These are phyloP conservation scores for Pionites leucogaster DNA, from an alignment of 2,113 vertebrate species.

Conservation along the genomic window DNA sequence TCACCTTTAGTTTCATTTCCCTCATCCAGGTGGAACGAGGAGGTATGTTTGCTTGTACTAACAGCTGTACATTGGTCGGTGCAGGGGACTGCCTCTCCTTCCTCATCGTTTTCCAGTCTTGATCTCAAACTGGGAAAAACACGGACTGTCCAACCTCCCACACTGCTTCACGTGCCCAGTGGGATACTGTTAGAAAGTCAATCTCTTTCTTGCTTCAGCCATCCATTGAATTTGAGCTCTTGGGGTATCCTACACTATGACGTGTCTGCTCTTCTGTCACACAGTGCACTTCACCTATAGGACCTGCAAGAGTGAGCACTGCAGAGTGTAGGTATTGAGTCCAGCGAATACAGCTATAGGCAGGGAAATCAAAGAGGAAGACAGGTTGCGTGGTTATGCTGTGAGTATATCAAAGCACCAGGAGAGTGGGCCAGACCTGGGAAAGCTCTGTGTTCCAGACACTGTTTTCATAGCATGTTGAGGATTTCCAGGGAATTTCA, in stretches of 20 bases:
- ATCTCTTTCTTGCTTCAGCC: not conserved
- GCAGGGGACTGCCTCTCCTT: not conserved
- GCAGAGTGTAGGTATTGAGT: not conserved
- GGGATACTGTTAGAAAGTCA: not conserved
- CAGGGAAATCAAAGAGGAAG: not conserved
- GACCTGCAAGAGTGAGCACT: not conserved
- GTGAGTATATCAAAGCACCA: not conserved
- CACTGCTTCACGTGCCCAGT: not conserved
- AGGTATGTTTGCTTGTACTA: not conserved
- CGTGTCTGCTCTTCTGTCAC: not conserved
- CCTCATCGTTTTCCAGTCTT: not conserved
- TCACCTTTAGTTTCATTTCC: not conserved
- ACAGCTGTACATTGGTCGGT: not conserved
- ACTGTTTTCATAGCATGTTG: not conserved
- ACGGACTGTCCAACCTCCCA: not conserved
- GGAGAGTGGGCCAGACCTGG: not conserved
- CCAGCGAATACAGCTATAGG: not conserved
- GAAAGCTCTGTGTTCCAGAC: not conserved
- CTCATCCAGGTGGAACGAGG: not conserved
- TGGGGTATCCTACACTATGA: fast-evolving
- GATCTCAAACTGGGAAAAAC: not conserved
- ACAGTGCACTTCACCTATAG: not conserved
- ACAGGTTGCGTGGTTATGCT: not conserved
- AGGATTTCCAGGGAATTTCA: slow-evolving; percentile 46
- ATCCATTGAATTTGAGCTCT: not conserved